phyloP scores from a whole-genome alignment of 1,140 invertebrate species.

The Pachyrhynchus sulphureomaculatus region DNA sequence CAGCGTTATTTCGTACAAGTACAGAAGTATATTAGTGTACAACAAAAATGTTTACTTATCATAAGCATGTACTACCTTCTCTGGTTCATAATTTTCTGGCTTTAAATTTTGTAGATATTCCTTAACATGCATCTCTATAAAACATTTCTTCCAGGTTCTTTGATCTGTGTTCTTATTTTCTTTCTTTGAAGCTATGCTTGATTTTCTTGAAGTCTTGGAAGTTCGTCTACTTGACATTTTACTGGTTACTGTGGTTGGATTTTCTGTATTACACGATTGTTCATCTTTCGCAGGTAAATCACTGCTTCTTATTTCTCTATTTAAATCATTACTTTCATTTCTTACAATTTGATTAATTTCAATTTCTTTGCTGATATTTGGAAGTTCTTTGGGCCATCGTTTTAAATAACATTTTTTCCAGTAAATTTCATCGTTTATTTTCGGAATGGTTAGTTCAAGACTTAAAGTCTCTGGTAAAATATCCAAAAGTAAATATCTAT shows the following conservation, averaged over 20 bases:
- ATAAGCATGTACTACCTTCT: slow-evolving; percentile 55
- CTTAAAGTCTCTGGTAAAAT: slow-evolving; percentile 10
- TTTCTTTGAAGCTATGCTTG: not conserved
- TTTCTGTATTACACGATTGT: not conserved
- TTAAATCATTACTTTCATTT: not conserved
- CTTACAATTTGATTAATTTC: not conserved
- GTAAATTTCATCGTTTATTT: slow-evolving; percentile 21
- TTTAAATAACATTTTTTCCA: slow-evolving; percentile 26
- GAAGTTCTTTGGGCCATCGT: slow-evolving; percentile 15
- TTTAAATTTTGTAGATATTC: slow-evolving; percentile 55
- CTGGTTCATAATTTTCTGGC: slow-evolving; percentile 54
- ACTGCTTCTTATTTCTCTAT: not conserved
- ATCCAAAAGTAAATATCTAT: slow-evolving; percentile 22
- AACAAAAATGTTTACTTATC: no score
- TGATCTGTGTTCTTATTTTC: slow-evolving; percentile 6
- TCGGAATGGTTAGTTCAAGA: slow-evolving; percentile 16
- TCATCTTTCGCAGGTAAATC: not conserved
- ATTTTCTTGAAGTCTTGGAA: not conserved
- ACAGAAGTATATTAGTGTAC: no score
- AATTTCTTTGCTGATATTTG: not conserved
- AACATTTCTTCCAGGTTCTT: slow-evolving; percentile 54
- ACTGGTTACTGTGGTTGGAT: not conserved
- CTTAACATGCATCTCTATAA: slow-evolving; percentile 53
- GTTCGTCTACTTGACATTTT: not conserved
- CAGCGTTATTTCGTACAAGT: no score